Base-by-base conservation (phyloP, 2,888 invertebrate genomes). In the Cephalotes varians region DNA sequence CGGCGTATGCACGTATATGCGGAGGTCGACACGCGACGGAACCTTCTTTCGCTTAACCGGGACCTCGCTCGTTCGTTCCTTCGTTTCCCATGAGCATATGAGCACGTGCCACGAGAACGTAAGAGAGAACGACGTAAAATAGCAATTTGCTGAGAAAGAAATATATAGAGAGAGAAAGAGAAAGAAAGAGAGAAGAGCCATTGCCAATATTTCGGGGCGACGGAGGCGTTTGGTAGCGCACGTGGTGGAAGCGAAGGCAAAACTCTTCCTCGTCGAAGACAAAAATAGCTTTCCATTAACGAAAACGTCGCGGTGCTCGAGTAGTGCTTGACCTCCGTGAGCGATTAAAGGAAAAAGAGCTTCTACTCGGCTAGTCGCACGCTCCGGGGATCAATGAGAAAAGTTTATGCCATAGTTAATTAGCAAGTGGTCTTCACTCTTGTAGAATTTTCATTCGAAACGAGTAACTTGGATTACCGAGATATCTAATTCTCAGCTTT, bases 21-120 rank as follows among this genome's bases (percentile, higher is more conserved):
- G 28, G 73, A 44, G 31, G 47, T 18, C 73, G 44, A 67, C 76
- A 60, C 81, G 44, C 74, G 62, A 62, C 81, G 73, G 44, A 25
- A 65, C 72, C 81, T 81, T 73, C 72, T 51, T 28, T 47, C 15
- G 28, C 9, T 65, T 51, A 71, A 37, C 72, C 72, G 60, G 65
- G 47, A 31, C 65, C 74, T 40, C 3, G 72, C 34, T 65, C 28
- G 51, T 54, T 34, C 44, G 47, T 21, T 25, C 34, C 44, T 54
- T 34, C 44, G 44, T 25, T 25, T n/a, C 21, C 67, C 28, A 21
- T 40, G 34, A 40, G 49, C 18, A 25, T n/a, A 65, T 28, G 54
- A 34, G 25, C 83, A 65, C 74, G 69, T 64, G 86, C 49, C 74
- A 37, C 69, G 65, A 56, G 84, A 86, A 81, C 49, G 64, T 81